phyloP scores from a whole-genome alignment of 2,113 vertebrate species.

The Ariopsis seemanni region DNA sequence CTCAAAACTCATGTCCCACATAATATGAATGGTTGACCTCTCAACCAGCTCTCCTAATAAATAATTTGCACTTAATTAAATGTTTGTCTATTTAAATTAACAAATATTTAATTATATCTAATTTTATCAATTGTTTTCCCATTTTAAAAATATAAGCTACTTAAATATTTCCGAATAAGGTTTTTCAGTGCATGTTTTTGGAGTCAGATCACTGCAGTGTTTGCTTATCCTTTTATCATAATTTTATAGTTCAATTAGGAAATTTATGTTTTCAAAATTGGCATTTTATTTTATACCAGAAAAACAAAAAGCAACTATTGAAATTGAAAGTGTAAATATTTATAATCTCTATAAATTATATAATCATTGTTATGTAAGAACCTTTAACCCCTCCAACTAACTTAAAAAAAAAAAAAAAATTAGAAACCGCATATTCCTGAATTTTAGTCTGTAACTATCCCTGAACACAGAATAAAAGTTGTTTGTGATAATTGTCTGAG shows the following conservation, averaged over 20 bases:
- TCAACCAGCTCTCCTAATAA: background rate
- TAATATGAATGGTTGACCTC: conserved; percentile 19
- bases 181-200: background rate
- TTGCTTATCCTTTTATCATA: background rate
- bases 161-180: background rate
- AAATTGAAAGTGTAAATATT: background rate
- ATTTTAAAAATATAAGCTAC: background rate
- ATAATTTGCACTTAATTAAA: background rate
- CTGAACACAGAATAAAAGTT: too few species aligned
- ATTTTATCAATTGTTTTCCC: background rate
- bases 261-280: background rate
- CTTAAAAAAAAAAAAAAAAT: too few species aligned
- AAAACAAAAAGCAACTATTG: background rate
- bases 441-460: background rate
- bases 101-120: background rate
- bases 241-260: background rate
- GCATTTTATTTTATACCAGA: background rate
- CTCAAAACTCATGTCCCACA: background rate
- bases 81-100: background rate
- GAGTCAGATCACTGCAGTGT: background rate
- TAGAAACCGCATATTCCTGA: background rate
- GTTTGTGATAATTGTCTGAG: background rate
- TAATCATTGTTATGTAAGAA: background rate
- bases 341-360: background rate
- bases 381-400: background rate